Base-by-base conservation (phyloP, 2,888 invertebrate genomes). In the Neuroscelio doddi region DNA sequence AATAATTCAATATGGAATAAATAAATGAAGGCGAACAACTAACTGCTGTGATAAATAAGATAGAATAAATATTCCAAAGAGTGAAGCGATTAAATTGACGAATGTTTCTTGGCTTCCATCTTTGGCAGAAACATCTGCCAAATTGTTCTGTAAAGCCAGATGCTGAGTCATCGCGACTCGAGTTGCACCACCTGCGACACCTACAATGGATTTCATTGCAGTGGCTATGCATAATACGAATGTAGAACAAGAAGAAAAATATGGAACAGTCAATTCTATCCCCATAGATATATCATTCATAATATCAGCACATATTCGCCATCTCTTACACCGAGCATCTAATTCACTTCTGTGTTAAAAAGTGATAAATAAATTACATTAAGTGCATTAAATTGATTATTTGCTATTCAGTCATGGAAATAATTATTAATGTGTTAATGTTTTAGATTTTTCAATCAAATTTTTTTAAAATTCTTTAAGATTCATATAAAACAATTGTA, bases 61-160 rank as follows among this genome's bases (percentile, higher is more conserved):
- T 34, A 97, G 86, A 49, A 97, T 85, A 32, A 92, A 84, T 42
- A 97, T 87, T 51, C 95, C 95, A 51, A 90, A 83, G 44, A 96
- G 80, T 7, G 97, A 93, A 7, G 94, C 97, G 30, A 93, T 84
- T 38, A 98, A 87, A 86, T 98, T 98, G 9, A 98, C 97, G 69
- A 96, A 90, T 0, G 97, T 98, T 85, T 98, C 98, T 86, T 98
- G 98, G 64, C 97, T 96, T 3, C 96, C 93, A 82, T 98, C 98
- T 86, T 98, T 98, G 0, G 97, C 95, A 0, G 93, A 89, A 4
- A 93, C 96, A 85, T 98, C 98, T 0, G 95, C 97, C 86, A 96
- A 89, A 85, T 98, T 98, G 68, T 94, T 93, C 67, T 91, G 88
- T 15, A 94, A 85, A 0, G 97, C 96, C 86, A 96, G 96, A 83